Percentiles rank a stretch among this genome's conserved stretches.
Conservation (phyloP, 2,797 vertebrate species). For the Bucorvus abyssinicus region DNA sequence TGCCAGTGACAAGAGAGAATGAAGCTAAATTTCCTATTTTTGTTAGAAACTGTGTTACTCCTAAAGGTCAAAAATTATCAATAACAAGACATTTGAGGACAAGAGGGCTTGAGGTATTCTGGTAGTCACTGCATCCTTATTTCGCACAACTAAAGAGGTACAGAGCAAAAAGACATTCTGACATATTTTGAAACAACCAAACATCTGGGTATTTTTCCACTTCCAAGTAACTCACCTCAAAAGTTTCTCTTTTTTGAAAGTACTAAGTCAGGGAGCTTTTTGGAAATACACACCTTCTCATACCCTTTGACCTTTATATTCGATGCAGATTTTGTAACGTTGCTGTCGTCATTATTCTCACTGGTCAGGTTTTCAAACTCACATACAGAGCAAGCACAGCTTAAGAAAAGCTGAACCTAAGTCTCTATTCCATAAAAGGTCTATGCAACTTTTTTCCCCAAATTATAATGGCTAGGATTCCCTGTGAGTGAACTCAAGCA, state of each 20-base stretch:
- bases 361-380: background rate
- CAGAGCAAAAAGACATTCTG: background rate
- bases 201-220: background rate
- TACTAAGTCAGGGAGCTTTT: background rate
- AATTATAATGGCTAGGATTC: background rate
- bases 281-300: background rate
- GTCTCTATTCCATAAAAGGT: background rate
- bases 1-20: background rate
- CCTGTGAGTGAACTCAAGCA: background rate
- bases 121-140: background rate
- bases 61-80: background rate
- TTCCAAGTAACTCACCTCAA: background rate
- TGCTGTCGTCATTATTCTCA: background rate
- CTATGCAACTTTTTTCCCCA: background rate
- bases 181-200: background rate
- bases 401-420: background rate
- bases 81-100: background rate
- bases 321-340: background rate
- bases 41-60: background rate
- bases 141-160: background rate
- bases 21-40: background rate
- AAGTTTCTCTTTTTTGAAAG: background rate
- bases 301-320: background rate
- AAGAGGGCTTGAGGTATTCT: background rate
- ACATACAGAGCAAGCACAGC: background rate